A percentile compares a stretch with the other conserved stretches of the same genome.
phyloP scores from a whole-genome alignment of 2,797 vertebrate species.

The Gallinago solitaria region DNA sequence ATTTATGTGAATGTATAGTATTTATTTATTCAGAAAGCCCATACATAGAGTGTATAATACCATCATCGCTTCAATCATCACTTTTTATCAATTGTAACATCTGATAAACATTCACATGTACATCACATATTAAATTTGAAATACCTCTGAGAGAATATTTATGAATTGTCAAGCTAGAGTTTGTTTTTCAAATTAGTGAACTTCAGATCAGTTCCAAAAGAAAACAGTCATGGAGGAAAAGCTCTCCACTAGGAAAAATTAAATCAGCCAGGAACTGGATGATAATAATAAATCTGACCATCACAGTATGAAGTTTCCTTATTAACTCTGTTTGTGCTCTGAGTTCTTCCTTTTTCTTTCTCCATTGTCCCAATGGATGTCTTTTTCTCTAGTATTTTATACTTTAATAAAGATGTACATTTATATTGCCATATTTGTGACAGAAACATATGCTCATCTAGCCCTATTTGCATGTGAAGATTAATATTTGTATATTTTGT shows the following conservation, averaged over 20 bases:
- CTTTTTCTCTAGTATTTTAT: background rate
- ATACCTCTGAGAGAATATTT: background rate
- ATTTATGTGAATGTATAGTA: background rate
- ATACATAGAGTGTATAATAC: background rate
- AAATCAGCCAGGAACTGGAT: background rate
- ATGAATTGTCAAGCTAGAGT: background rate
- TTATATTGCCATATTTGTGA: background rate
- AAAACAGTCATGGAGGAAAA: background rate
- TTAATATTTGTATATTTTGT: background rate
- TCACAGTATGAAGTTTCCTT: background rate
- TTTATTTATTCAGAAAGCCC: background rate
- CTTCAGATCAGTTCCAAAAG: constrained; percentile 12
- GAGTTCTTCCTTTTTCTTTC: background rate
- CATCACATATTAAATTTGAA: background rate
- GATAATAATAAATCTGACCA: background rate
- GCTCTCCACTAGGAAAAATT: constrained; percentile 10
- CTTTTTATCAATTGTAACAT: background rate
- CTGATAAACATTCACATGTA: background rate
- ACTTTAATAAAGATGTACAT: background rate
- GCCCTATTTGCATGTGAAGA: background rate
- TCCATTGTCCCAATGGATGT: background rate
- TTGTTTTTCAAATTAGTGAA: constrained; percentile 39
- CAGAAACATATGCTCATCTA: background rate
- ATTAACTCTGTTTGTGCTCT: background rate
- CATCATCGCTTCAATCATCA: background rate